phyloP scores from a whole-genome alignment of 2,888 invertebrate genomes.

The Sussaba pulchella region DNA sequence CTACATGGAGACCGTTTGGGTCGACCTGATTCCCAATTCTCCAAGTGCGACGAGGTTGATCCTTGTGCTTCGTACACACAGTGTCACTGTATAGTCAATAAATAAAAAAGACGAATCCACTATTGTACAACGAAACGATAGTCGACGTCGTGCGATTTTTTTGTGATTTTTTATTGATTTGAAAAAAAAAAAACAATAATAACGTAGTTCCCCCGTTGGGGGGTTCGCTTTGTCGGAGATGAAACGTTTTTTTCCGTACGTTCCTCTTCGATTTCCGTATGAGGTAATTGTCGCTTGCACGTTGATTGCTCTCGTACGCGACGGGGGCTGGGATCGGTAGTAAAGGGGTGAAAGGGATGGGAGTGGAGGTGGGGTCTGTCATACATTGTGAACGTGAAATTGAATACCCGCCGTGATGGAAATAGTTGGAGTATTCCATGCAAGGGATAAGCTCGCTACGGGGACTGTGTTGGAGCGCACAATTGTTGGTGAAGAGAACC shows the following conservation, averaged over 20 bases:
- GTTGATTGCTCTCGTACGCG: neutral
- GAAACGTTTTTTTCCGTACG: neutral
- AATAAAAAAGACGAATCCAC: too few relatives aligned
- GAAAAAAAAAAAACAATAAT: too few relatives aligned
- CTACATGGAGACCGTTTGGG: too few relatives aligned
- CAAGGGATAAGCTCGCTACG: neutral
- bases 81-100: too few relatives aligned
- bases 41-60: neutral
- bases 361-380: neutral
- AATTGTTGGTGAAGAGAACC: neutral
- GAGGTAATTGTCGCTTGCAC: neutral
- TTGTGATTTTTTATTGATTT: too few relatives aligned
- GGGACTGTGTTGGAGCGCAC: neutral
- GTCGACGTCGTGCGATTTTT: too few relatives aligned
- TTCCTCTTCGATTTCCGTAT: neutral
- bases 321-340: too few relatives aligned
- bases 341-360: neutral
- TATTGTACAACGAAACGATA: too few relatives aligned
- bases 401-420: slow-evolving; percentile 4
- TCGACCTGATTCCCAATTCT: neutral
- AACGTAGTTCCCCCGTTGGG: too few relatives aligned
- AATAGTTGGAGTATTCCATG: neutral
- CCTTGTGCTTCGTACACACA: neutral
- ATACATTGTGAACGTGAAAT: neutral
- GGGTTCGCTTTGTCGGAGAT: too few relatives aligned